Evolutionary conservation across 2,113 vertebrate genomes (phyloP).

Genomic region (Muntiacus muntjak): DNA sequence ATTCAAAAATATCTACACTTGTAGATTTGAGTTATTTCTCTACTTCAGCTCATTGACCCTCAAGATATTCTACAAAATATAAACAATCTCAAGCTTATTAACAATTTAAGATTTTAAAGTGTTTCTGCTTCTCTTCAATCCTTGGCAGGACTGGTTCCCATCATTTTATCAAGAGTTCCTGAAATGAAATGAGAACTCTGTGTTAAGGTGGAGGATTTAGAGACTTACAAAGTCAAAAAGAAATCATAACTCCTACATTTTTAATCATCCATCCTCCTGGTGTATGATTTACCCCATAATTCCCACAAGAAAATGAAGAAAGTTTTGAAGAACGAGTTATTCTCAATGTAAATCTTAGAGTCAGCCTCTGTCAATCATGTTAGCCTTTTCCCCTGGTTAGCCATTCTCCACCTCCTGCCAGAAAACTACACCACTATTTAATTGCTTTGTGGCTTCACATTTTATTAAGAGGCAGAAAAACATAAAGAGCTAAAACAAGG

Average conservation of each 20-base stretch:
- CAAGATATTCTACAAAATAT: slow-evolving; percentile 13
- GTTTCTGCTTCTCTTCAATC: slow-evolving; percentile 67
- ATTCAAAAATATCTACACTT: background rate
- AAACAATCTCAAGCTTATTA: slow-evolving; percentile 20
- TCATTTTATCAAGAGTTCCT: slow-evolving; percentile 10
- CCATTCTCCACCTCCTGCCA: slow-evolving; percentile 59
- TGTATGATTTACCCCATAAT: slow-evolving; percentile 78
- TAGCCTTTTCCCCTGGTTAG: slow-evolving; percentile 35
- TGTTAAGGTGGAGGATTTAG: slow-evolving; percentile 69
- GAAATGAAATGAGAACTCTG: slow-evolving; percentile 69
- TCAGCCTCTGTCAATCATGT: slow-evolving; percentile 77
- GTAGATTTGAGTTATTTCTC: background rate
- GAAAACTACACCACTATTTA: slow-evolving; percentile 72
- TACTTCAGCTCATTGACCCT: background rate
- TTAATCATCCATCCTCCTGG: slow-evolving; percentile 76
- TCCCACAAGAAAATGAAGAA: slow-evolving; percentile 76
- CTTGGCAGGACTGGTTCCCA: slow-evolving; percentile 3
- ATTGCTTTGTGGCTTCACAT: slow-evolving; percentile 75
- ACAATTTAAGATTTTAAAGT: slow-evolving; percentile 25
- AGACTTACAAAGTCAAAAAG: slow-evolving; percentile 79
- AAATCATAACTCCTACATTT: slow-evolving; percentile 77
- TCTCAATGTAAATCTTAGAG: slow-evolving; percentile 79
- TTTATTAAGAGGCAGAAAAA: slow-evolving; percentile 72
- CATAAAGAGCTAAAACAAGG: slow-evolving; percentile 65
- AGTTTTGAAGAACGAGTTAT: slow-evolving; percentile 80